Evolutionary conservation across 2,888 invertebrate species (phyloP).

Genomic region (Ophonus ardosiacus): DNA sequence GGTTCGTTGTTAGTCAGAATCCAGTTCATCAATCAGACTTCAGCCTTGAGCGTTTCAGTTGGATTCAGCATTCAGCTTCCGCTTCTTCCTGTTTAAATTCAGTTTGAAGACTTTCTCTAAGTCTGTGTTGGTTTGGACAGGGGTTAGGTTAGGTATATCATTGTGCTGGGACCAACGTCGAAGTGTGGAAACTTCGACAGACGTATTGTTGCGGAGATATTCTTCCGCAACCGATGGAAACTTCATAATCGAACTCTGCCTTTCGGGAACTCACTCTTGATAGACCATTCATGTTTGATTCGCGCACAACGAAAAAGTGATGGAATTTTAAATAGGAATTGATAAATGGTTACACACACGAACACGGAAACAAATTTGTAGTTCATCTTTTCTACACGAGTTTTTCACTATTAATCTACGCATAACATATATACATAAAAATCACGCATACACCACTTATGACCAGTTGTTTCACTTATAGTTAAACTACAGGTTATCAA

Average conservation of each 20-base stretch:
- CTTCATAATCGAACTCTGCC: not conserved
- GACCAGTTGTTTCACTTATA: no score
- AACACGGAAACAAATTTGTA: not conserved
- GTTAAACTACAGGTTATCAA: no score
- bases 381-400: no score
- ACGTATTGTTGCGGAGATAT: slow-evolving; percentile 28
- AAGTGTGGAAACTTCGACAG: slow-evolving; percentile 43
- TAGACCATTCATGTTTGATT: not conserved
- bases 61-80: slow-evolving; percentile 32
- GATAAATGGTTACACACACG: not conserved
- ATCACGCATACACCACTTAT: no score
- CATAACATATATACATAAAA: no score
- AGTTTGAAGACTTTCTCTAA: slow-evolving; percentile 33
- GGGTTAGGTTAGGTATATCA: slow-evolving; percentile 25
- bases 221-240: not conserved
- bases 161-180: not conserved
- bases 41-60: not conserved
- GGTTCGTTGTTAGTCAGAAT: slow-evolving; percentile 6
- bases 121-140: slow-evolving; percentile 27
- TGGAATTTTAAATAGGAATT: not conserved
- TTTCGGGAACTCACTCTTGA: not conserved
- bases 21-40: slow-evolving; percentile 23
- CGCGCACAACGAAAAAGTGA: not conserved
- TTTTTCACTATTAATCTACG: no score
- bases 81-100: slow-evolving; percentile 42